Base-by-base conservation (phyloP, 2,888 invertebrate species). In the Tenthredo scrophulariae region DNA sequence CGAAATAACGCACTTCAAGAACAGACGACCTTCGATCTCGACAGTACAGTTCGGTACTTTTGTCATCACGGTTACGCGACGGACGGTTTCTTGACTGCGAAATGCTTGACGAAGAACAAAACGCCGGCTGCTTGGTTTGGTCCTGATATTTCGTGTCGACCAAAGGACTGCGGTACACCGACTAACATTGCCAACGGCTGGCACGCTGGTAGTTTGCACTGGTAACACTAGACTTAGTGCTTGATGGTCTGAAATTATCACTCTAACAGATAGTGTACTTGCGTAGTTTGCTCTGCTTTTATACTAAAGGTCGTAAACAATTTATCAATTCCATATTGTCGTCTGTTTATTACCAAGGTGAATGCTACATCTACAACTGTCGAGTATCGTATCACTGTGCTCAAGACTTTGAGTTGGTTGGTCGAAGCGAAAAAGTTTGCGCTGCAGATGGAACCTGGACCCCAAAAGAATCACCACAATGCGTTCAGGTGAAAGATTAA, bases 1-100 rank as follows among this genome's bases (percentile, higher is more conserved):
- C 95, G 97, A 50, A 97, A 99, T 94, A 98, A 98, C 83, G 98
- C 98, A 0, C 95, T 97, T 0, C 95, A 96, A 0, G 98, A 97
- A 88, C 98, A 98, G 92, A 96, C 96, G 9, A 97, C 97, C 43
- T 99, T 98, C 92, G 98, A 98, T 91, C 94, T 98, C 88, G 98
- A 98, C 91, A 97, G 97, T 18, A 97, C 97, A 0, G 96, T 99
- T 2, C 97, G 97, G 93, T 99, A 99, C 94, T 97, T 97, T 92
- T 99, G 99, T 91, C 96, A 97, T 90, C 97, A 97, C n/a, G 99
- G 99, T 18, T 99, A 98, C 94, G 97, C 97, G 86, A 97, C 98
- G 87, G 97, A 97, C 91, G 99, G 99, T 0, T 97, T 98, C 93
- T 97, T 97, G 1, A 94, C 97, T 70, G 98, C 99, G 80, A 99